phyloP scores from a whole-genome alignment of 2,797 vertebrate species.

The Neostethus bicornis region DNA sequence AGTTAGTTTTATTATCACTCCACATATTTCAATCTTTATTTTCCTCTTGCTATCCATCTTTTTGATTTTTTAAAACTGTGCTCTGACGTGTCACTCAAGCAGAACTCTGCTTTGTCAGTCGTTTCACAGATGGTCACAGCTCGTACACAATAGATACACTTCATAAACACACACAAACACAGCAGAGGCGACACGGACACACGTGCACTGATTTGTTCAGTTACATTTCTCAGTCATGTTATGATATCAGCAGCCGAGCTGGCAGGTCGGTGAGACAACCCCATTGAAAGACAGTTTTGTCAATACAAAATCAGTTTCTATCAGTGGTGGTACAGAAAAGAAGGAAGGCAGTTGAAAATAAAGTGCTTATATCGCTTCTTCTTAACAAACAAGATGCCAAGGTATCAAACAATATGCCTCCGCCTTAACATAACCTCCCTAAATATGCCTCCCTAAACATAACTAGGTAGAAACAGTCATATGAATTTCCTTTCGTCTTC shows the following conservation, averaged over 20 bases:
- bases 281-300: neutral
- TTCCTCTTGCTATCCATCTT: neutral
- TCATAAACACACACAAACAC: constrained; percentile 1
- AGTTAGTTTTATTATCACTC: neutral
- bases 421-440: too few relatives aligned
- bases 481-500: too few relatives aligned
- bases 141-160: constrained; percentile 28
- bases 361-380: too few relatives aligned
- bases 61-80: constrained; percentile 5
- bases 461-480: too few relatives aligned
- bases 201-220: constrained; percentile 4
- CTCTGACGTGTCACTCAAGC: constrained; percentile 15
- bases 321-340: neutral
- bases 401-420: too few relatives aligned
- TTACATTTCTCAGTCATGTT: constrained; percentile 1
- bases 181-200: constrained; percentile 1
- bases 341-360: neutral
- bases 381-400: too few relatives aligned
- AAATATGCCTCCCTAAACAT: too few relatives aligned
- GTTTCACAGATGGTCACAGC: constrained; percentile 45
- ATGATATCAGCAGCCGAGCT: constrained; percentile 1
- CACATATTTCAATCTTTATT: neutral
- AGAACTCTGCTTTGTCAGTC: constrained; percentile 15
- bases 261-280: neutral
- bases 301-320: neutral